Evolutionary conservation across 2,888 invertebrate species (phyloP), one percentile per base, ranked within the genome.

Genomic region (Oxyscelio sp.): DNA sequence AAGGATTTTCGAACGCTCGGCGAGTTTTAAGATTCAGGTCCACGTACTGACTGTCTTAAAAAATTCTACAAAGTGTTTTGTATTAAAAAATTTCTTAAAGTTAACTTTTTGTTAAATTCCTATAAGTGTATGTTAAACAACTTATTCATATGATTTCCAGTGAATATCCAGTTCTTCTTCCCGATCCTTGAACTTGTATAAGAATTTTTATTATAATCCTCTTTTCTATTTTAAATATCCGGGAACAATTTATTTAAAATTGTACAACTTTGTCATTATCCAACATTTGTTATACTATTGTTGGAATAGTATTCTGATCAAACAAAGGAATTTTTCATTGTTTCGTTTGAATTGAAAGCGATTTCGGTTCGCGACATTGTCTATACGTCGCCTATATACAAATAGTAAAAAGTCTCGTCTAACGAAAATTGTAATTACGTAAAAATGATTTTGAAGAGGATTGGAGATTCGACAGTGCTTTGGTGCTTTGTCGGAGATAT

Each of bases 401-500:
- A 63, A 63, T 34, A 34, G 63, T 48, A 48, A n/a, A 63, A 48
- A 63, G 48, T 63, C 48, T 48, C 61, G 43, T 45, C 9, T 1
- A 45, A 45, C 2, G 11, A 19, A 45, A 50, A 38, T 8, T 34
- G 8, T 22, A 52, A 38, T 65, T 50, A 31, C 22, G 22, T 24
- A 13, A 73, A 40, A 11, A 61, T 1, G 15, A 54, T 13, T 43
- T 19, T 1, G 24, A 73, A 56, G 38, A 48, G 21, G n/a, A 21
- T 38, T 19, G 34, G 43, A 34, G 38, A 54, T 17, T 58, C 19
- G 31, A 45, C 9, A 15, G 38, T 52, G 17, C 38, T 2, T 48
- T 48, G 48, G 22, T 66, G 58, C 45, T 50, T 66, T 66, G 13
- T 63, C 38, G 17, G 43, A 66, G 38, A 66, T 66, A 77, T 77